Conservation (phyloP, 2,113 vertebrate genomes). For the Poeciliopsis retropinna region DNA sequence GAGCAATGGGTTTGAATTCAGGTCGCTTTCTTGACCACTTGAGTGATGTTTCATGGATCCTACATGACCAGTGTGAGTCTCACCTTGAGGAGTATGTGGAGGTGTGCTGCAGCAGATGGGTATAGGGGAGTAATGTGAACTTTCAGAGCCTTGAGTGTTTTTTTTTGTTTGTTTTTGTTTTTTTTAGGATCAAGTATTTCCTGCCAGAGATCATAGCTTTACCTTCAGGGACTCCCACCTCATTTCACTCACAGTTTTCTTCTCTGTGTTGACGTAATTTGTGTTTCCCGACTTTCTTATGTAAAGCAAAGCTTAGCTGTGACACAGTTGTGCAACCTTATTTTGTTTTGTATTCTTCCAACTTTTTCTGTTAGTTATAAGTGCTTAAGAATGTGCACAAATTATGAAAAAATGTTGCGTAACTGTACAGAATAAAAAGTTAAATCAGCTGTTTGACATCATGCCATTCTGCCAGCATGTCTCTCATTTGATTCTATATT, state of each 20-base stretch:
- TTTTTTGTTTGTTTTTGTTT: slow-evolving; percentile 26
- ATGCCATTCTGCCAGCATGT: background rate
- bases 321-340: background rate
- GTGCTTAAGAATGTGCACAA: background rate
- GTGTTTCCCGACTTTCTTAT: no score
- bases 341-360: background rate
- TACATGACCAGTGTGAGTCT: slow-evolving; percentile 5
- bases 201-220: slow-evolving; percentile 76
- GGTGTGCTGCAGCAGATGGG: slow-evolving; percentile 40
- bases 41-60: slow-evolving; percentile 7
- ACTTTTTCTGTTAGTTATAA: background rate
- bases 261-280: slow-evolving; percentile 32
- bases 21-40: background rate
- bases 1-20: slow-evolving; percentile 8
- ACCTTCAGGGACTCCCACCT: slow-evolving; percentile 60
- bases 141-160: slow-evolving; percentile 50
- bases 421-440: background rate
- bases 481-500: background rate
- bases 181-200: slow-evolving; percentile 71
- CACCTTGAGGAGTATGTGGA: slow-evolving; percentile 8
- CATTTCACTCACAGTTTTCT: slow-evolving; percentile 43
- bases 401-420: background rate
- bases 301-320: background rate
- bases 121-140: slow-evolving; percentile 73
- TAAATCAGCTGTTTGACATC: background rate